Conservation (phyloP, 1,140 invertebrate species). For the Achroia grisella region DNA sequence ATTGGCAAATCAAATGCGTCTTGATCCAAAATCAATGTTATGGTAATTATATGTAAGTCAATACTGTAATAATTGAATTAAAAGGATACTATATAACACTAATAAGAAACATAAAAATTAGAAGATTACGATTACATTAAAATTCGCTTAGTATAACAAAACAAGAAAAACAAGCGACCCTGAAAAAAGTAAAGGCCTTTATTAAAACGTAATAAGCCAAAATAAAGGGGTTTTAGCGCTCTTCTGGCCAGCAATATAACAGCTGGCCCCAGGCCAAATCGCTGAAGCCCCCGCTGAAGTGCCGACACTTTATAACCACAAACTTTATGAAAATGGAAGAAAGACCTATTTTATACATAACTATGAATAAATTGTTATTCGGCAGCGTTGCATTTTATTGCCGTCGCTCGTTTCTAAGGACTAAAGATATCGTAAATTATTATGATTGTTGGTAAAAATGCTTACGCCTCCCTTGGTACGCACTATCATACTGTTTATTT, state of each 20-base stretch:
- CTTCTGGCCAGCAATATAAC: slow-evolving; percentile 19
- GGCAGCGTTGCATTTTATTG: no score
- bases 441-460: no score
- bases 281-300: slow-evolving; percentile 15
- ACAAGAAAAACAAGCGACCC: slow-evolving; percentile 2
- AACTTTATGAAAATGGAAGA: slow-evolving; percentile 42
- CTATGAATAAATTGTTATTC: background rate
- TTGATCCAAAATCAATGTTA: no score
- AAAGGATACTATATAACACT: no score
- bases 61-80: no score
- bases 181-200: slow-evolving; percentile 10
- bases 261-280: slow-evolving; percentile 31
- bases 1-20: no score
- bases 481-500: no score
- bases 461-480: no score
- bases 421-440: no score
- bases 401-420: no score
- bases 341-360: slow-evolving; percentile 8
- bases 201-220: slow-evolving; percentile 29
- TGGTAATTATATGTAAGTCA: no score
- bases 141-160: slow-evolving; percentile 1
- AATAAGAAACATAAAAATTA: no score
- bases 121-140: background rate
- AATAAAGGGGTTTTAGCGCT: slow-evolving; percentile 20
- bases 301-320: slow-evolving; percentile 35